Evolutionary conservation across 2,113 vertebrate genomes (phyloP).

Genomic region (Pipra filicauda): DNA sequence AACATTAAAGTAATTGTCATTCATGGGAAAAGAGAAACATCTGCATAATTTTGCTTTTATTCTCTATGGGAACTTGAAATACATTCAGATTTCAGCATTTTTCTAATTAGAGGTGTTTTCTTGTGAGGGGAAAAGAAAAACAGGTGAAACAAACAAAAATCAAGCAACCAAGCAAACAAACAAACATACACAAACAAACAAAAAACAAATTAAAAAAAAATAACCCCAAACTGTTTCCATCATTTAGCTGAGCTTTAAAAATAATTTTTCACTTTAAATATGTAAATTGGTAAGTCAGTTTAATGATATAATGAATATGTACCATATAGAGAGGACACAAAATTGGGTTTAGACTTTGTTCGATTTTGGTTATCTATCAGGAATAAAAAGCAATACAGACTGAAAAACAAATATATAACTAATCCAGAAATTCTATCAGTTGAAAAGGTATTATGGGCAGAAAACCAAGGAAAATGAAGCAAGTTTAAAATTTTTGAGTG

Average conservation of each 20-base stretch:
- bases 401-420: not conserved
- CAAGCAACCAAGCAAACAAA: too few relatives aligned
- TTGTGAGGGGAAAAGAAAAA: fast-evolving
- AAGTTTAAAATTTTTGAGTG: not conserved
- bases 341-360: not conserved
- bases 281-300: not conserved
- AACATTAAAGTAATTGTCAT: not conserved
- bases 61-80: not conserved
- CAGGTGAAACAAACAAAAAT: not conserved
- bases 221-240: fast-evolving
- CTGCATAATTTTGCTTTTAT: not conserved
- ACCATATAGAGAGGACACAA: not conserved
- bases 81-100: not conserved
- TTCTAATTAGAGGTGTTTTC: not conserved
- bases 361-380: not conserved
- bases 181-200: not conserved
- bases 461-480: not conserved
- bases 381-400: not conserved
- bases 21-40: not conserved
- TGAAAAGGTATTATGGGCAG: not conserved
- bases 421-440: not conserved
- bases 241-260: not conserved
- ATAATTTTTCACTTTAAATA: not conserved
- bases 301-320: not conserved
- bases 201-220: not conserved